Evolutionary conservation across 2,113 vertebrate species (phyloP).

Genomic region (Hucho hucho): DNA sequence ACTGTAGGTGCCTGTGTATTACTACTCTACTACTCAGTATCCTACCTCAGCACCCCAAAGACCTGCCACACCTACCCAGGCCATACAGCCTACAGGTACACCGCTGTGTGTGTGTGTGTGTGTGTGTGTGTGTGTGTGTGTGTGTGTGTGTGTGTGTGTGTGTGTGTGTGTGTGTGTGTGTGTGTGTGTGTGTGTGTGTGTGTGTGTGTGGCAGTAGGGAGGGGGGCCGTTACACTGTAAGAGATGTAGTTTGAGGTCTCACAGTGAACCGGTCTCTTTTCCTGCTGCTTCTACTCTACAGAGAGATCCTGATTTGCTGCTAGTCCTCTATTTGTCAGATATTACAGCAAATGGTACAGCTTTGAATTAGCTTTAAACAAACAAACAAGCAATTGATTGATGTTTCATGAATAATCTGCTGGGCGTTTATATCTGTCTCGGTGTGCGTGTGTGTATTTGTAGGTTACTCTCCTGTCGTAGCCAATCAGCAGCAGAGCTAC

Average conservation of each 20-base stretch:
- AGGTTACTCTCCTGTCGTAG: constrained; percentile 82
- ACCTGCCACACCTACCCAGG: constrained; percentile 76
- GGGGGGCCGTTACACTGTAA: constrained; percentile 99
- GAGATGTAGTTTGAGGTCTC: constrained; percentile 98
- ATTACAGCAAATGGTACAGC: background rate
- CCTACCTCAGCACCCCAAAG: constrained; percentile 89
- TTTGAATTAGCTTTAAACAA: no score
- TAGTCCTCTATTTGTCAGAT: background rate
- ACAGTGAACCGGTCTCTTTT: constrained; percentile 99
- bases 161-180: constrained; percentile 1
- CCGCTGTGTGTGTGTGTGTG: background rate
- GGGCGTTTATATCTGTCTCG: background rate
- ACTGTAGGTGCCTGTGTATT: constrained; percentile 85
- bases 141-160: background rate
- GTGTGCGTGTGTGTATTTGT: constrained; percentile 15
- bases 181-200: constrained; percentile 13
- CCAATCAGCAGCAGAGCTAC: constrained; percentile 80
- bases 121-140: constrained; percentile 15
- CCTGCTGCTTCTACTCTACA: constrained; percentile 77
- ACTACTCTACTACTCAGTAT: constrained; percentile 85
- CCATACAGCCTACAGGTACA: constrained; percentile 79
- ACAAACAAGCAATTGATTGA: background rate
- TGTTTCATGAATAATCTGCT: no score
- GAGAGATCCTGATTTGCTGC: background rate
- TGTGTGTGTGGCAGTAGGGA: constrained; percentile 74